Conservation (phyloP, 2,888 invertebrate genomes). For the Odontomyia ornata region DNA sequence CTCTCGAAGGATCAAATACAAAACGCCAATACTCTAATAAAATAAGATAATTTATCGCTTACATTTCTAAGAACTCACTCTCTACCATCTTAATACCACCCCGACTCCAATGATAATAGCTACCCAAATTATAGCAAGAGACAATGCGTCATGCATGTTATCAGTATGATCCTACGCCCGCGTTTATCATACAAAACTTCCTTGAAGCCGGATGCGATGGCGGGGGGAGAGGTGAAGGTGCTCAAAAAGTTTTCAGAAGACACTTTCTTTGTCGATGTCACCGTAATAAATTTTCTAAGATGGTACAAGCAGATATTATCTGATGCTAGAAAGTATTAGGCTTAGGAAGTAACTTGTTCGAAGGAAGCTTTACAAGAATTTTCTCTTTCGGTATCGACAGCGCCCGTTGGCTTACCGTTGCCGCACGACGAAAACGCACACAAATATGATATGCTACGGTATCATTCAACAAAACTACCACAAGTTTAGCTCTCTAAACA, state of each 20-base stretch:
- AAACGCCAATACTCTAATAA: constrained; percentile 15
- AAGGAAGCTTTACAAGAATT: background rate
- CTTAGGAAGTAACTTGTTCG: constrained; percentile 21
- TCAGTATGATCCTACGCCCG: background rate
- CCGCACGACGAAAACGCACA: background rate
- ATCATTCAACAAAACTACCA: background rate
- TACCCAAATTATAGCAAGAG: constrained; percentile 10
- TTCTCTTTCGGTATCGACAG: background rate
- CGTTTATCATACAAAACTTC: constrained; percentile 12
- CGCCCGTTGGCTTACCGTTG: too few relatives aligned
- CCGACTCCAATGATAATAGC: constrained; percentile 11
- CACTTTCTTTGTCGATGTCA: constrained; percentile 20
- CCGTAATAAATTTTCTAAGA: constrained; percentile 36
- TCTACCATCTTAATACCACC: background rate
- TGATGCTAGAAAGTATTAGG: constrained; percentile 16
- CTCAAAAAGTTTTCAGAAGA: constrained; percentile 32
- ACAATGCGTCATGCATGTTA: constrained; percentile 30
- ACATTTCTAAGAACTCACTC: background rate
- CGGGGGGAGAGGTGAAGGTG: background rate
- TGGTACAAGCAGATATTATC: constrained; percentile 18
- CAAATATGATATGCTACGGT: constrained; percentile 23
- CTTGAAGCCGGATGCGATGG: background rate
- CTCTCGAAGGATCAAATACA: background rate
- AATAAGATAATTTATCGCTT: constrained; percentile 32
- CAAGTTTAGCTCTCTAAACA: background rate